phyloP scores from a whole-genome alignment of 1,140 invertebrate genomes.

The Nomia melanderi region DNA sequence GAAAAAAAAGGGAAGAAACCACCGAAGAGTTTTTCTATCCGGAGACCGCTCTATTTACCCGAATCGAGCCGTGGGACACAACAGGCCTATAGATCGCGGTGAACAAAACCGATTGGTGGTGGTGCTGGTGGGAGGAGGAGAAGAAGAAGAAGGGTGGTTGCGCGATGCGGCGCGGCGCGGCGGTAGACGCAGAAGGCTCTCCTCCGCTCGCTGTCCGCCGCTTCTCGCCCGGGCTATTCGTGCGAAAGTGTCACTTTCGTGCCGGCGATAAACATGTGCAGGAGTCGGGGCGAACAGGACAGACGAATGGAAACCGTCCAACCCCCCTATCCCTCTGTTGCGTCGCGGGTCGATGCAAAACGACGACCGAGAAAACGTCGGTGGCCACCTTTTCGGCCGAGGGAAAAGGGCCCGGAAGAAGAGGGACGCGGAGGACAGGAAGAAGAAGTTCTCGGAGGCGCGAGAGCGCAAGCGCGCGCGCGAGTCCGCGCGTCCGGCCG shows the following conservation, averaged over 20 bases:
- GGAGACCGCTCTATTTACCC: conserved; percentile 1
- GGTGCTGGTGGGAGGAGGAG: neutral
- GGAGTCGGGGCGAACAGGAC: conserved; percentile 56
- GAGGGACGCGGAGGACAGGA: conserved; percentile 17
- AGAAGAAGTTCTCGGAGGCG: conserved; percentile 44
- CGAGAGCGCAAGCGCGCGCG: conserved; percentile 34
- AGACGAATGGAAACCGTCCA: conserved; percentile 66
- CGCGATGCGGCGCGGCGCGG: too few species aligned
- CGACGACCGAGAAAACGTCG: conserved; percentile 15
- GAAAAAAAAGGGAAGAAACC: conserved; percentile 5
- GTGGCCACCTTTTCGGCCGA: conserved; percentile 5
- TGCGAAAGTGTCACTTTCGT: conserved; percentile 66
- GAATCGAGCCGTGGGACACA: neutral
- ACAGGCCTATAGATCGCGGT: neutral
- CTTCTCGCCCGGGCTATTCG: conserved; percentile 19
- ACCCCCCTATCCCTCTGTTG: neutral
- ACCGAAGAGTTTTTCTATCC: conserved; percentile 15
- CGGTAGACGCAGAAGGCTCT: neutral
- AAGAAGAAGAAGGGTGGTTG: too few species aligned
- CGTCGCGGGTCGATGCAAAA: conserved; percentile 54
- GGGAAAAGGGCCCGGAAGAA: conserved; percentile 36
- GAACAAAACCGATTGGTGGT: neutral
- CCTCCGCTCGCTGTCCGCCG: neutral
- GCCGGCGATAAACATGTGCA: conserved; percentile 63
- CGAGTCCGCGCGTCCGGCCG: conserved; percentile 33